These are phyloP conservation scores for Lagria hirta DNA, from an alignment of 2,888 invertebrate species.

Conservation along the genomic window DNA sequence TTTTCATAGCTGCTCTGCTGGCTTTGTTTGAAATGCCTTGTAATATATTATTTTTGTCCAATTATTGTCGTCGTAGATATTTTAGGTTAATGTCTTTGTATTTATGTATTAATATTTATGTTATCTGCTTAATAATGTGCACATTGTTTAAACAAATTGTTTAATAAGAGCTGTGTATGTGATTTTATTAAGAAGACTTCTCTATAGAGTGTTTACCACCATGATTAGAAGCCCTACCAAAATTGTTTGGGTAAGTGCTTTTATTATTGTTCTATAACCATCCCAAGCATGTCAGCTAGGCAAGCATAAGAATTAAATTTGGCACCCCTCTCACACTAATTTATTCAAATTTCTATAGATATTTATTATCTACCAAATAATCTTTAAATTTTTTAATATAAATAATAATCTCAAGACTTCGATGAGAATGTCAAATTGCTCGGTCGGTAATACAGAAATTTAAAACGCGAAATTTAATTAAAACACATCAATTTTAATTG, in stretches of 20 bases:
- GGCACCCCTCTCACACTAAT: too few relatives aligned
- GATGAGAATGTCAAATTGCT: too few relatives aligned
- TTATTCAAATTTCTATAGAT: too few relatives aligned
- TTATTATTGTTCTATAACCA: too few relatives aligned
- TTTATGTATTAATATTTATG: conserved; percentile 3
- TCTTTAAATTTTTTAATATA: too few relatives aligned
- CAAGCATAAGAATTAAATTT: too few relatives aligned
- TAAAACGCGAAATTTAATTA: too few relatives aligned
- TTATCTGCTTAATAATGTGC: conserved; percentile 5
- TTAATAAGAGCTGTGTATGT: conserved; percentile 14
- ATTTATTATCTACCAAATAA: too few relatives aligned
- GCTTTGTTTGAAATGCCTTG: conserved; percentile 13
- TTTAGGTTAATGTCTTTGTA: conserved; percentile 18
- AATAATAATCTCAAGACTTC: too few relatives aligned
- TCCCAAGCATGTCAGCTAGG: too few relatives aligned
- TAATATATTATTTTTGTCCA: conserved; percentile 15
- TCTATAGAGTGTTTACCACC: not conserved
- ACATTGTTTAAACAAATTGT: conserved; percentile 9
- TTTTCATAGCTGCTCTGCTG: conserved; percentile 8
- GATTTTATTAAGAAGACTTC: conserved; percentile 8
- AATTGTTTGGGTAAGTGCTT: conserved; percentile 7
- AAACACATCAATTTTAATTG: too few relatives aligned
- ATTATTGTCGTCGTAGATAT: conserved; percentile 15
- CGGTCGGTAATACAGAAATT: too few relatives aligned
- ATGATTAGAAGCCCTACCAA: conserved; percentile 2